phyloP scores from a whole-genome alignment of 2,888 invertebrate species.

The Lasioglossum leucozonium region DNA sequence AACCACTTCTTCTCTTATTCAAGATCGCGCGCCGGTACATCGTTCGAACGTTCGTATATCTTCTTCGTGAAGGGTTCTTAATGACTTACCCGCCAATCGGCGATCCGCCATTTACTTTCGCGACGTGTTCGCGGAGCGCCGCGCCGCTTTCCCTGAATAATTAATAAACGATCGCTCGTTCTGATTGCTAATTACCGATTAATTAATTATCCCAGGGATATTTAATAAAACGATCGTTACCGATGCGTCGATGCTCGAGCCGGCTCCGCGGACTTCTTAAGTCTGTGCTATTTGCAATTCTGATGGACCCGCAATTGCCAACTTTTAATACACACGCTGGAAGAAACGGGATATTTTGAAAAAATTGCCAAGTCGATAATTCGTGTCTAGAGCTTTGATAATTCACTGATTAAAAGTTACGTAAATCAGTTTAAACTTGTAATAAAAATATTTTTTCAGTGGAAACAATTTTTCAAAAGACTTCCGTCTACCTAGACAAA shows the following conservation, averaged over 20 bases:
- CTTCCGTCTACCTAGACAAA: too few relatives aligned
- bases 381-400: too few relatives aligned
- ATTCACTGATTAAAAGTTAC: too few relatives aligned
- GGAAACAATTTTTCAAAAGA: too few relatives aligned
- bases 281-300: not conserved
- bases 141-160: slow-evolving; percentile 56
- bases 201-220: slow-evolving; percentile 59
- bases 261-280: slow-evolving; percentile 13
- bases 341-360: too few relatives aligned
- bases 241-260: slow-evolving; percentile 35
- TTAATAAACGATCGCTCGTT: slow-evolving; percentile 60
- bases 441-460: too few relatives aligned
- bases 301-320: not conserved
- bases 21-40: slow-evolving; percentile 17
- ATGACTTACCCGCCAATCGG: slow-evolving; percentile 45
- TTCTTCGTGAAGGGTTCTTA: slow-evolving; percentile 61
- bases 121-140: slow-evolving; percentile 31
- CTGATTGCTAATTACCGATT: slow-evolving; percentile 59
- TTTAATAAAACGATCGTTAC: slow-evolving; percentile 55
- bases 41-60: slow-evolving; percentile 51
- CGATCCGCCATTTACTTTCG: slow-evolving; percentile 63
- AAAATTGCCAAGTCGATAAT: too few relatives aligned
- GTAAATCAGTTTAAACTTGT: too few relatives aligned
- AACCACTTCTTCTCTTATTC: slow-evolving; percentile 9
- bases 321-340: too few relatives aligned